Percentiles rank a stretch among this genome's conserved stretches.
These are phyloP conservation scores for Xylota sylvarum DNA, from an alignment of 2,888 invertebrate genomes.

Conservation along the genomic window DNA sequence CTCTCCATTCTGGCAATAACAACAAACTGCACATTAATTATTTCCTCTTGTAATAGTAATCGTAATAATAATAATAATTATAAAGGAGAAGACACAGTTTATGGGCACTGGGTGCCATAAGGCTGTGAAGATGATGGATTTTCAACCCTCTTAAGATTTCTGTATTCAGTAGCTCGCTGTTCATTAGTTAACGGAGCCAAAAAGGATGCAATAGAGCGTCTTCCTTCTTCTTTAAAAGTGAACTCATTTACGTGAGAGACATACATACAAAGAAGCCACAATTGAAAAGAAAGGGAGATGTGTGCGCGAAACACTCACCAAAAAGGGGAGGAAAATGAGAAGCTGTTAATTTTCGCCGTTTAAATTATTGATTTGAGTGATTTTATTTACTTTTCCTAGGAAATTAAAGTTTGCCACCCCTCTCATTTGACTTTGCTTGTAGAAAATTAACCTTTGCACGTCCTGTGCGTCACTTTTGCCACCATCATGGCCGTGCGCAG, in stretches of 20 bases:
- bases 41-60: conserved; percentile 76
- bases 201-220: conserved; percentile 52
- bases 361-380: conserved; percentile 71
- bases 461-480: conserved; percentile 43
- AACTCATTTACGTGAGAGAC: conserved; percentile 32
- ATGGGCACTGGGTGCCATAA: conserved; percentile 46
- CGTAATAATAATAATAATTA: conserved; percentile 75
- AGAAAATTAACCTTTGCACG: conserved; percentile 54
- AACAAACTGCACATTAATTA: conserved; percentile 75
- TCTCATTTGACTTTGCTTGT: background rate
- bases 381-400: conserved; percentile 57
- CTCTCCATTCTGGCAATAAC: conserved; percentile 45
- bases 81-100: conserved; percentile 58
- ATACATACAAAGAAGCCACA: background rate
- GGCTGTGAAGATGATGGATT: conserved; percentile 72
- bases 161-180: conserved; percentile 17
- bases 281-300: too few species aligned
- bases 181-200: conserved; percentile 73
- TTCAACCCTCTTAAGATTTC: conserved; percentile 27
- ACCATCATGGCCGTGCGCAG: background rate
- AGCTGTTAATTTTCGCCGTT: conserved; percentile 66
- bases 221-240: background rate
- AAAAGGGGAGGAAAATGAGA: conserved; percentile 17
- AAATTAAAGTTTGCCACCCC: conserved; percentile 54
- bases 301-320: background rate